A percentile compares a stretch with the other conserved stretches of the same genome.
phyloP scores from a whole-genome alignment of 2,113 vertebrate species.

The Dipodomys stephensi region DNA sequence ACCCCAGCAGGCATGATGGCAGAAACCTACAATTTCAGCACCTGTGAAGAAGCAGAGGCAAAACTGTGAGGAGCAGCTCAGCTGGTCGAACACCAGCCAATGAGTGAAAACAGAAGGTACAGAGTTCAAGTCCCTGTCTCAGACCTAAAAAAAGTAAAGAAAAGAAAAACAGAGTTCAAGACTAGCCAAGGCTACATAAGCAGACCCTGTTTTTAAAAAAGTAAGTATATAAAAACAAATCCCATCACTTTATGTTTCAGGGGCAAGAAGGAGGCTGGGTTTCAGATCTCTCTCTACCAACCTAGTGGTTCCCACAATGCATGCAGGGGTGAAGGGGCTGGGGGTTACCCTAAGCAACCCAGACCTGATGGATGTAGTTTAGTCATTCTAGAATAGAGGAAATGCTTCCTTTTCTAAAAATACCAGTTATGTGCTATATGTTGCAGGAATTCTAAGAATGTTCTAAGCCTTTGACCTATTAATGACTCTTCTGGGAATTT shows the following conservation, averaged over 20 bases:
- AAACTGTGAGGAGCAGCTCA: too few relatives aligned
- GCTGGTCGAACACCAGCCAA: too few relatives aligned
- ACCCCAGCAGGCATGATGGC: too few relatives aligned
- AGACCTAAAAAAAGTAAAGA: too few relatives aligned
- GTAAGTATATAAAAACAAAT: too few relatives aligned
- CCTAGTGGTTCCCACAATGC: rapidly evolving
- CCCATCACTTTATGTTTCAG: background rate
- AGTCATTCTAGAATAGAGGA: background rate
- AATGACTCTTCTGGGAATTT: constrained; percentile 16
- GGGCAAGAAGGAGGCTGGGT: background rate
- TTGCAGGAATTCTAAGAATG: constrained; percentile 32
- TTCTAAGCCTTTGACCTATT: constrained; percentile 47
- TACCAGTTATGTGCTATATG: background rate
- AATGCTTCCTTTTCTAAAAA: background rate
- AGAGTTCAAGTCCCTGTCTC: too few relatives aligned
- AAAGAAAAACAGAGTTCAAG: too few relatives aligned
- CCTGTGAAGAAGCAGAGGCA: too few relatives aligned
- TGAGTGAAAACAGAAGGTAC: too few relatives aligned
- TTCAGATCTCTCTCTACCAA: background rate
- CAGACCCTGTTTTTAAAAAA: too few relatives aligned
- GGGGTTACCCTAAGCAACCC: background rate
- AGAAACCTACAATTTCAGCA: too few relatives aligned
- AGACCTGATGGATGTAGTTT: background rate
- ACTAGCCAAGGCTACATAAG: too few relatives aligned
- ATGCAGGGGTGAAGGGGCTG: background rate